These are phyloP conservation scores for Anguilla megastoma DNA, from an alignment of 2,797 vertebrate genomes.

Conservation along the genomic window DNA sequence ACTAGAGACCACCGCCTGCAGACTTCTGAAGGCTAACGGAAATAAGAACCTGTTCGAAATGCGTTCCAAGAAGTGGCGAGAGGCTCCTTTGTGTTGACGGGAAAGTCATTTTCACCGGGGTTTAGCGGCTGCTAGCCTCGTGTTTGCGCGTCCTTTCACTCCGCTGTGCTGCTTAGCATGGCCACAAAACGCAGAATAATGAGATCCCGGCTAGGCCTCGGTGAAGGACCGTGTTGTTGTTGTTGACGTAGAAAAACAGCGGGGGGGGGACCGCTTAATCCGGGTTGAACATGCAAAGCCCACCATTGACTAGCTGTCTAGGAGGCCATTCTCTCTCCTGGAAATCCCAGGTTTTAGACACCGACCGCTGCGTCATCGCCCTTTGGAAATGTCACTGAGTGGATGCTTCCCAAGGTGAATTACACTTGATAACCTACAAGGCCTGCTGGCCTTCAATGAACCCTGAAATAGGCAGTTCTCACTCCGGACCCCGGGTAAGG, in stretches of 20 bases:
- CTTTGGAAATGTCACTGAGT: slow-evolving; percentile 66
- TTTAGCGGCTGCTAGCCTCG: background rate
- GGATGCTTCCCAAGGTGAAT: slow-evolving; percentile 52
- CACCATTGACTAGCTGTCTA: slow-evolving; percentile 59
- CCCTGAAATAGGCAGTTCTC: slow-evolving; percentile 26
- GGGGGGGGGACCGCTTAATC: slow-evolving; percentile 49
- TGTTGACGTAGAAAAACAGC: slow-evolving; percentile 43
- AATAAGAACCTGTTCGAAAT: background rate
- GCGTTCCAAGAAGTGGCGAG: background rate
- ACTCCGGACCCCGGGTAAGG: background rate
- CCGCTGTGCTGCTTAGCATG: background rate
- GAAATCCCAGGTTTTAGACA: slow-evolving; percentile 62
- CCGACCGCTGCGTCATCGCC: slow-evolving; percentile 60
- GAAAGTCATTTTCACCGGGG: background rate
- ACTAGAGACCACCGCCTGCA: background rate
- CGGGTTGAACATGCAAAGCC: slow-evolving; percentile 57
- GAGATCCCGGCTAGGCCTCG: background rate
- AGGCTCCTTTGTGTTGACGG: background rate
- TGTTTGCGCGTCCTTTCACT: background rate
- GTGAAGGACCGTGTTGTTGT: background rate
- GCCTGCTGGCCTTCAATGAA: slow-evolving; percentile 39
- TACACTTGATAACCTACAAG: slow-evolving; percentile 43
- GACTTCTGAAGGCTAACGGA: slow-evolving; percentile 11
- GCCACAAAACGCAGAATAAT: background rate
- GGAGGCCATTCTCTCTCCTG: slow-evolving; percentile 54